Evolutionary conservation across 2,888 invertebrate genomes (phyloP), one percentile per base, ranked within the genome.

Genomic region (Hedychridium roseum): DNA sequence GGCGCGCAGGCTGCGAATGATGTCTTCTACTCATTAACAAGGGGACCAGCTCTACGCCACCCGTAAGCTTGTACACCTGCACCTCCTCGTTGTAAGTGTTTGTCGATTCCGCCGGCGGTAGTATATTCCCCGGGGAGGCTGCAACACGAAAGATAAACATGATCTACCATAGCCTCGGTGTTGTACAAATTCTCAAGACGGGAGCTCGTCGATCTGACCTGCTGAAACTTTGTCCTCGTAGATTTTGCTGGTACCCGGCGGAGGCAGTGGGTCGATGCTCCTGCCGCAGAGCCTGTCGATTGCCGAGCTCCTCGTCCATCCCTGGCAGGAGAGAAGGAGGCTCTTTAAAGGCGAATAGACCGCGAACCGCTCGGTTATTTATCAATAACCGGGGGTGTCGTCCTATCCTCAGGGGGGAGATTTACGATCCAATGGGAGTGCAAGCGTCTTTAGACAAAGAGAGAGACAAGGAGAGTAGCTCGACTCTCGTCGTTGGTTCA

Each of bases 31-130:
- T 84, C 15, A 90, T 88, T 56, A 92, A 78, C 38, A 92, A 79
- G 1, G 91, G 89, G 43, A 91, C 91, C 68, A 92, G 80, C 78
- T 91, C 91, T 38, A 89, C 84, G 15, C 90, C 91, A 14, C 87
- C 87, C 3, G 85, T 87, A 52, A 83, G 69, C 50, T 71, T 65
- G 57, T 72, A 76, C 34, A 70, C 64, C 54, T 73, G 69, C 38
- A 66, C 51, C 32, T 71, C 64, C 43, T 73, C 72, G 43, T 69
- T 68, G 54, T 57, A 65, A 15, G 47, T 45, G 30, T 56, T 59
- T 41, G 50, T 54, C 27, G 51, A 16, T 14, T 50, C 46, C 38
- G 36, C 42, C 11, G 16, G 17, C 16, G 43, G 32, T 16, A 38
- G 52, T 36, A 17, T 23, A 14, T 38, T 35, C 38, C 43, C 17